Evolutionary conservation across 2,888 invertebrate species (phyloP), one percentile per base, ranked within the genome.

Genomic region (Agrochola lota): DNA sequence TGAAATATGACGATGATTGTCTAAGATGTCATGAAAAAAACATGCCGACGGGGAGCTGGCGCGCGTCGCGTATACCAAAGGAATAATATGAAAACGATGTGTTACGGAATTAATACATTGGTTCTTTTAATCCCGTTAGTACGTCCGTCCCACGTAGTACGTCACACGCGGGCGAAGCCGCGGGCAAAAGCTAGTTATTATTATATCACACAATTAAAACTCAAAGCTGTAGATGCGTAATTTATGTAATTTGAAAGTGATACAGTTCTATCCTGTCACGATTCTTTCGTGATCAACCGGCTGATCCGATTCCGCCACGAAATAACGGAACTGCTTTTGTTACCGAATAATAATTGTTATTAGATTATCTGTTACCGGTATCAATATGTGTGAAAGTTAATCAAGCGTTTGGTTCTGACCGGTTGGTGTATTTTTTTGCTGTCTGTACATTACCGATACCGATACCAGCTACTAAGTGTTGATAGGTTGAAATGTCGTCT

Each of bases 181-280:
- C 40, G 40, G 40, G 40, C 9, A 9, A 40, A 9, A 40, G 40
- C 40, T 40, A 40, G 7, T 23, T 20, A 71, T 63, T 63, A 63
- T 72, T 68, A 69, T 70, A 67, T 86, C 66, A 26, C 71, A 69
- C 60, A 85, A 86, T 70, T 11, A 67, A 59, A 75, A 63, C 23
- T 57, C 15, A 62, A 17, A 40, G 23, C 43, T 43, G 40, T 9
- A 40, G 43, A 43, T 11, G 2, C 43, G 40, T 80, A 80, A 88
- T 89, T 88, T 94, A 94, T 90, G 90, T 93, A 94, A 95, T 90
- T 91, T 89, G 94, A 94, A 94, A 95, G 94, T 91, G 92, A 93
- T 95, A 94, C 90, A 88, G 87, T 88, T 66, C 89, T 85, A 88
- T 89, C 92, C 71, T 90, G 94, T 95, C 95, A 95, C 95, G 95